Base-by-base conservation (phyloP, 2,797 vertebrate species). In the Myiothlypis chrysogaster region DNA sequence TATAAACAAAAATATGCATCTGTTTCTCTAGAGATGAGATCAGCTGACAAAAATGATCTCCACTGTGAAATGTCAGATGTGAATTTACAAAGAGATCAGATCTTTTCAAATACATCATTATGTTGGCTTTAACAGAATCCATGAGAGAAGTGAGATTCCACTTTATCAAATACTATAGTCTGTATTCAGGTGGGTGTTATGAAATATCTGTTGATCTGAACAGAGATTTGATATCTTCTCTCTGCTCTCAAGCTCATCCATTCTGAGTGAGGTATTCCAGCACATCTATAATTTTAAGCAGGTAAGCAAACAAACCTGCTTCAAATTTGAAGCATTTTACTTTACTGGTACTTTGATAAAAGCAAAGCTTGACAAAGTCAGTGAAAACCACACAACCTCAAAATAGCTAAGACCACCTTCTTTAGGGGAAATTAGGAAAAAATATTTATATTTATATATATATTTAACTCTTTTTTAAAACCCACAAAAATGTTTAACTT, bases 81-180 rank as follows among this genome's bases (percentile, higher is more conserved):
- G 89, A 87, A 47, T 43, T 87, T 85, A 80, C 24, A 68, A 73
- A 68, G 14, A 53, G 61, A 71, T 50, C 47, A 77, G 76, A 49
- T 72, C 55, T 91, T 89, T 88, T 68, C 61, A 68, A 85, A 72
- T 50, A 83, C 65, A 61, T 80, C 46, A 87, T 90, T 89, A 89
- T 19, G 43, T 78, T 61, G 61, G 16, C 70, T 88, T 64, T 64
- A 86, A 61, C 3, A 64, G 43, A 92, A 71, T 63, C 44, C 55
- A 92, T 23, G 34, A 66, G 56, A 50, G 39, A 85, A 78, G 60
- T 57, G 83, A 87, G 71, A 84, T 60, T 89, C 70, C 27, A 87
- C 46, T 64, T 77, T 77, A 53, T 59, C 73, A 76, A 68, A 72
- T 59, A 59, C 23, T 24, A 16, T 0, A 32, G 9, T 46, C 52